Conservation (phyloP, 2,797 vertebrate species). For the Sebastes goodei region DNA sequence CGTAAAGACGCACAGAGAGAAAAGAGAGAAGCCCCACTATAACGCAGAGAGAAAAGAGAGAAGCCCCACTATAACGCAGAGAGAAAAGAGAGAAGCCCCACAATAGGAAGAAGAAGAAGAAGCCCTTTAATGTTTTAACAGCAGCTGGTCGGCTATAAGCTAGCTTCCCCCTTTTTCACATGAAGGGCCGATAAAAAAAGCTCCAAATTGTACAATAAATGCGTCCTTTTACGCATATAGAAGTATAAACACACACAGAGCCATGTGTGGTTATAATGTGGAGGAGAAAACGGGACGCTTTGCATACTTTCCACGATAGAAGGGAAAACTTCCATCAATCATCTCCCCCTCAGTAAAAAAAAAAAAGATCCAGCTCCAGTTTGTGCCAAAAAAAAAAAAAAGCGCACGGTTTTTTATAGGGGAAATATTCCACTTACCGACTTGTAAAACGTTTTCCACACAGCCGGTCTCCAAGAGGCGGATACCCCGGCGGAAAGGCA, state of each 20-base stretch:
- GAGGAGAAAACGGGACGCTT: slow-evolving; percentile 19
- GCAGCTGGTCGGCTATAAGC: slow-evolving; percentile 67
- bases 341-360: slow-evolving; percentile 29
- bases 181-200: neutral
- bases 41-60: too few relatives aligned
- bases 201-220: neutral
- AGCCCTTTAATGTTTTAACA: slow-evolving; percentile 86
- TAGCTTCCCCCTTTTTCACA: slow-evolving; percentile 44
- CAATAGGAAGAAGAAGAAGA: slow-evolving; percentile 67
- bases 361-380: neutral
- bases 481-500: slow-evolving; percentile 95
- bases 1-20: neutral
- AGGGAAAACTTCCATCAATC: slow-evolving; percentile 76
- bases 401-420: neutral
- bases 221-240: neutral
- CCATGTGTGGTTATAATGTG: neutral
- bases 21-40: too few relatives aligned
- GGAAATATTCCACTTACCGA: slow-evolving; percentile 88
- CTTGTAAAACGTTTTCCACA: slow-evolving; percentile 98
- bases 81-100: too few relatives aligned
- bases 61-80: neutral
- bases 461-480: slow-evolving; percentile 95
- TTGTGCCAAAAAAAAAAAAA: neutral
- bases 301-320: slow-evolving; percentile 64
- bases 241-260: neutral